phyloP scores from a whole-genome alignment of 2,797 vertebrate genomes.

The Pseudopleuronectes americanus region DNA sequence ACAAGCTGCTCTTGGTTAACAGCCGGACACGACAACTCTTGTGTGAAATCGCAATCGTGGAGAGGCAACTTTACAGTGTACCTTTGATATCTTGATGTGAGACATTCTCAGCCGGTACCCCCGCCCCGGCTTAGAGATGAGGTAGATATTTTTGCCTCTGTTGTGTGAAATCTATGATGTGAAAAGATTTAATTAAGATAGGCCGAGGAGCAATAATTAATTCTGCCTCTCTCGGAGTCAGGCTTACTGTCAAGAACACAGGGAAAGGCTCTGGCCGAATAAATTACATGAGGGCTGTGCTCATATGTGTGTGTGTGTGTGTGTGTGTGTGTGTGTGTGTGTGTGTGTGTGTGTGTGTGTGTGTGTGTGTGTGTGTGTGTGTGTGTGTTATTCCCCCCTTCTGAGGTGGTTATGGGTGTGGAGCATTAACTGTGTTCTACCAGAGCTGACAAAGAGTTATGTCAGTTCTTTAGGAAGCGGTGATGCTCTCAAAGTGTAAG shows the following conservation, averaged over 20 bases:
- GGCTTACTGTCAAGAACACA: conserved; percentile 82
- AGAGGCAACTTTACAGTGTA: conserved; percentile 61
- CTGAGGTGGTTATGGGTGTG: conserved; percentile 36
- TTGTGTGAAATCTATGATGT: conserved; percentile 84
- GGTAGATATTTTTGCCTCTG: conserved; percentile 78
- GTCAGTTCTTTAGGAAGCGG: conserved; percentile 39
- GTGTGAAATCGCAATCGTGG: conserved; percentile 61
- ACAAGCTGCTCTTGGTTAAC: conserved; percentile 45
- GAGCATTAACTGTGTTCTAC: conserved; percentile 42
- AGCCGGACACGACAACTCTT: conserved; percentile 59
- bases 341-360: conserved; percentile 4
- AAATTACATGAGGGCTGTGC: conserved; percentile 66
- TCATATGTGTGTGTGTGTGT: conserved; percentile 12
- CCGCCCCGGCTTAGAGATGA: conserved; percentile 66
- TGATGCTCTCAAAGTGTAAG: conserved; percentile 62
- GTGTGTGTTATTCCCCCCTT: conserved; percentile 1
- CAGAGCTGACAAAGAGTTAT: conserved; percentile 45
- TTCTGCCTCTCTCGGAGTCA: conserved; percentile 73
- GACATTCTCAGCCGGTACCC: conserved; percentile 46
- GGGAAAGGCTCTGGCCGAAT: conserved; percentile 71
- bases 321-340: conserved; percentile 2
- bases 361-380: conserved; percentile 6
- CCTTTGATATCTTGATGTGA: conserved; percentile 79
- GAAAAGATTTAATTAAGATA: conserved; percentile 91
- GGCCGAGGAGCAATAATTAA: conserved; percentile 83